Conservation (phyloP, 2,113 vertebrate species). For the Diadophis punctatus region DNA sequence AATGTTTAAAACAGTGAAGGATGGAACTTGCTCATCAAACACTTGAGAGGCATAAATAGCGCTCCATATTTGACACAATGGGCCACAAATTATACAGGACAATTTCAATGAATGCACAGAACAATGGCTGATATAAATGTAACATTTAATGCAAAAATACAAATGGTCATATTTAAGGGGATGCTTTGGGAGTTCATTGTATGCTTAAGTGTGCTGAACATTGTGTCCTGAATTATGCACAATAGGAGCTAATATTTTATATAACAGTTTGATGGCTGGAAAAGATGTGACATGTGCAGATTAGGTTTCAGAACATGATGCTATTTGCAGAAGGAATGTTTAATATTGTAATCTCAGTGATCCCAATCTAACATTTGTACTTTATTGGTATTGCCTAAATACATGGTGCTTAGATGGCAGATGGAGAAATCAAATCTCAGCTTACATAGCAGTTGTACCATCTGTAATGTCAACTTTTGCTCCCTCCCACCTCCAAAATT, state of each 20-base stretch:
- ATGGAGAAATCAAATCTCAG: constrained; percentile 27
- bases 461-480: constrained; percentile 1
- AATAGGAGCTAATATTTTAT: background rate
- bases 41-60: background rate
- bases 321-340: constrained; percentile 21
- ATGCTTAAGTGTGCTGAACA: background rate
- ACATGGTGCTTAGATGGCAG: constrained; percentile 20
- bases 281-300: constrained; percentile 15
- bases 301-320: constrained; percentile 18
- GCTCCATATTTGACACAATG: no score
- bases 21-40: background rate
- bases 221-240: background rate
- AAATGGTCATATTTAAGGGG: background rate
- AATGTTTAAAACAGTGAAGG: background rate
- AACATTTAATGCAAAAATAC: background rate
- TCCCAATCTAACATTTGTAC: constrained; percentile 10
- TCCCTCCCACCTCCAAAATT: background rate
- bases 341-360: constrained; percentile 24
- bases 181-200: background rate
- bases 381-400: constrained; percentile 16
- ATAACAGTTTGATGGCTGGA: constrained; percentile 6
- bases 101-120: background rate
- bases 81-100: background rate
- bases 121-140: background rate
- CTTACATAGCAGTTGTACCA: constrained; percentile 9